These are phyloP conservation scores for Diaphora mendica DNA, from an alignment of 2,888 invertebrate genomes.

Conservation along the genomic window DNA sequence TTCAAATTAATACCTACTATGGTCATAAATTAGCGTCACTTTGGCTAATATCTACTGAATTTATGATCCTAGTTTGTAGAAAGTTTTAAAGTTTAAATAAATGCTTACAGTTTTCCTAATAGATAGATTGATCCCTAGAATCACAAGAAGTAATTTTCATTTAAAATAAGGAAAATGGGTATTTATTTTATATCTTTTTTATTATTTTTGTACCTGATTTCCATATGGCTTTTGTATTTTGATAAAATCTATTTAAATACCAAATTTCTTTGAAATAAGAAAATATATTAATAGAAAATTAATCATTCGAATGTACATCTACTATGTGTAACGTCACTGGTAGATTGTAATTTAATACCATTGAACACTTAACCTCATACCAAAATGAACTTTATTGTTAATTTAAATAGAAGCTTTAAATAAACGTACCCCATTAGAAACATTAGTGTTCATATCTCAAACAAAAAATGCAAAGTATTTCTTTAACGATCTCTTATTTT, in stretches of 20 bases:
- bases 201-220: neutral
- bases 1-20: neutral
- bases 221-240: neutral
- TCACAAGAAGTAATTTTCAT: neutral
- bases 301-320: slow-evolving; percentile 32
- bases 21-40: neutral
- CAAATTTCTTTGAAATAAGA: slow-evolving; percentile 12
- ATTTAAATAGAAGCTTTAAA: slow-evolving; percentile 23
- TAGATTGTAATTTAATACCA: slow-evolving; percentile 47
- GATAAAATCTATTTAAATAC: neutral
- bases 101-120: neutral
- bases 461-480: slow-evolving; percentile 70
- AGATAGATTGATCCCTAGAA: neutral
- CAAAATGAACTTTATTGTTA: slow-evolving; percentile 38
- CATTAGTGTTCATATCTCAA: slow-evolving; percentile 60
- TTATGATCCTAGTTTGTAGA: neutral
- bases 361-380: slow-evolving; percentile 36
- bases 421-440: slow-evolving; percentile 23
- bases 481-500: slow-evolving; percentile 68
- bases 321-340: slow-evolving; percentile 47
- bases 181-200: neutral
- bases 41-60: neutral
- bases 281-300: slow-evolving; percentile 34
- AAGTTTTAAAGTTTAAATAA: neutral
- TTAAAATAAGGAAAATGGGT: too few relatives aligned